These are phyloP conservation scores for Cyclophora punctaria DNA, from an alignment of 2,888 invertebrate genomes.

Conservation along the genomic window DNA sequence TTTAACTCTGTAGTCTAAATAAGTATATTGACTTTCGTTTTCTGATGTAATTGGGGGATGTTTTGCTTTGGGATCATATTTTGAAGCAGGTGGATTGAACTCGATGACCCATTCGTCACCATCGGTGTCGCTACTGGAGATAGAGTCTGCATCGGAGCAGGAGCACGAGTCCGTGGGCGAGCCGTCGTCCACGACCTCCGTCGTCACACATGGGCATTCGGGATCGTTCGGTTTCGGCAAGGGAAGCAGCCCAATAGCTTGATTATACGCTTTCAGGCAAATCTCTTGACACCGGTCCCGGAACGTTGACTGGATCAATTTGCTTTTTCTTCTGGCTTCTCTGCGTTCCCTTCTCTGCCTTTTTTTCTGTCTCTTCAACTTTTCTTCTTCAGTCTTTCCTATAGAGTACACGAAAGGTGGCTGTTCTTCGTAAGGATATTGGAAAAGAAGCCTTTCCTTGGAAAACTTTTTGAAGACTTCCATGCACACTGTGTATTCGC, in stretches of 20 bases:
- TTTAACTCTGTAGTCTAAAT: conserved; percentile 64
- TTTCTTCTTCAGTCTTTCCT: conserved; percentile 60
- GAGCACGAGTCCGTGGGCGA: conserved; percentile 60
- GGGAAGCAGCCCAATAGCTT: conserved; percentile 59
- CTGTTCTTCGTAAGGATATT: conserved; percentile 66
- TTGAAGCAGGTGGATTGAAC: conserved; percentile 58
- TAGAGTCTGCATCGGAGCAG: conserved; percentile 51
- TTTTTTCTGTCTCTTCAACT: conserved; percentile 45
- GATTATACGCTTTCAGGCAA: conserved; percentile 65
- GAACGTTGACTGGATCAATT: conserved; percentile 58
- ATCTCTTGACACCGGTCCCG: conserved; percentile 66
- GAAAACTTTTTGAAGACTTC: conserved; percentile 67
- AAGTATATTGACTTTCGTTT: conserved; percentile 51
- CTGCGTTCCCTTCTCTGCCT: conserved; percentile 57
- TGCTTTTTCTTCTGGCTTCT: conserved; percentile 56
- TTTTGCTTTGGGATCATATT: conserved; percentile 55
- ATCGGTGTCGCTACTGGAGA: conserved; percentile 59
- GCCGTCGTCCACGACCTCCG: conserved; percentile 21
- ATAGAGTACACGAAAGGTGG: conserved; percentile 55
- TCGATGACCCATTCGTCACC: conserved; percentile 64
- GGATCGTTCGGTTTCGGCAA: conserved; percentile 55
- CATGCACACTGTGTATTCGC: conserved; percentile 63
- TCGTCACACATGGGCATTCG: conserved; percentile 52
- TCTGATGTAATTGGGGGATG: conserved; percentile 37
- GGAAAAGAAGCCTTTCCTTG: conserved; percentile 51